phyloP scores from a whole-genome alignment of 2,888 invertebrate species.

The Poecilobothrus nobilitatus region DNA sequence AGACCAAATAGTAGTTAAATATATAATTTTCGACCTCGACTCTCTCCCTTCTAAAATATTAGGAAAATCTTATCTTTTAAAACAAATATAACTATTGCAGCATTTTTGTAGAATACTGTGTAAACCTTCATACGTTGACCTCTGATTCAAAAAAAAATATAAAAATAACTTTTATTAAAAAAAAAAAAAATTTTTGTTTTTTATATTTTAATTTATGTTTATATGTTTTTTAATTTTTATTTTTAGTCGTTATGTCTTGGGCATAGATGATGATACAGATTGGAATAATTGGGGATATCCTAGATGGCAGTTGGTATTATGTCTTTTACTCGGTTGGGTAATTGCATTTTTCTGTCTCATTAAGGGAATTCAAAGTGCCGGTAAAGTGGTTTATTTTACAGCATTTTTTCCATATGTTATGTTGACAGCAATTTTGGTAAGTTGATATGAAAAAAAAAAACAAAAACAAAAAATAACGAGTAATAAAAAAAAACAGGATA shows the following conservation, averaged over 20 bases:
- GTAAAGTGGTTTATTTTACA: conserved; percentile 73
- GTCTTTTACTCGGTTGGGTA: conserved; percentile 70
- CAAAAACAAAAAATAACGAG: conserved; percentile 5
- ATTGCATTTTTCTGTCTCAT: conserved; percentile 80
- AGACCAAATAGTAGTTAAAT: too few species aligned
- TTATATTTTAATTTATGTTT: not conserved
- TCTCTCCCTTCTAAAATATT: too few species aligned
- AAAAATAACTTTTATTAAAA: too few species aligned
- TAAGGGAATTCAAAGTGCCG: conserved; percentile 82
- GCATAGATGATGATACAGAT: conserved; percentile 52
- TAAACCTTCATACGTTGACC: too few species aligned
- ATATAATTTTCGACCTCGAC: too few species aligned
- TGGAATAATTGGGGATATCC: conserved; percentile 69
- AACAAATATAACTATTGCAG: too few species aligned
- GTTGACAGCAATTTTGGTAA: conserved; percentile 52
- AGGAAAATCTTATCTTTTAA: too few species aligned
- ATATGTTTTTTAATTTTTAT: not conserved
- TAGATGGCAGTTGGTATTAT: conserved; percentile 74
- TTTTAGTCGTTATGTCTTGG: conserved; percentile 67
- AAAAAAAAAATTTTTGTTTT: not conserved
- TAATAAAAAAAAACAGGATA: conserved; percentile 4
- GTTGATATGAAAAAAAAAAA: conserved; percentile 7
- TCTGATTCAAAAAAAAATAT: too few species aligned
- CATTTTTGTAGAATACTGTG: too few species aligned
- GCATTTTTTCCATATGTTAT: conserved; percentile 64